Base-by-base conservation (phyloP, 2,888 invertebrate species). In the Zhuqinia jingwanae region DNA sequence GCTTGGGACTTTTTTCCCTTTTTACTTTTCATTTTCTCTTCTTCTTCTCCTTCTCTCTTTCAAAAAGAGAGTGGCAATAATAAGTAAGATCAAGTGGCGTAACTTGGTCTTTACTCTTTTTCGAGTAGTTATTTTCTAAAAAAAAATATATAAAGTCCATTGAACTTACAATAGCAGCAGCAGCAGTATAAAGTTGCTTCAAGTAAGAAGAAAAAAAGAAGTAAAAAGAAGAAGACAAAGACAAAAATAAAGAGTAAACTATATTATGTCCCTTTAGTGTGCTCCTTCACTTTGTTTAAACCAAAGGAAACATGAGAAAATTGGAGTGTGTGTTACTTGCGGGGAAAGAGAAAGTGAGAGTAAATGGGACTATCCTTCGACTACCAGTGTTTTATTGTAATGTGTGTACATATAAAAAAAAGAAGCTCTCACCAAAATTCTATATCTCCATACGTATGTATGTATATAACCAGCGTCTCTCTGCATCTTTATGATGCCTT, bases 51-150 rank as follows among this genome's bases (percentile, higher is more conserved):
- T 53, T 68, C 65, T 53, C 15, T 45, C 65, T 53, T 13, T 45
- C 5, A n/a, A 30, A 76, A 83, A 53, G 36, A 42, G 63, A 75
- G 73, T 76, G 63, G 65, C 36, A 77, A 63, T 82, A 45, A 50
- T 75, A 82, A 47, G 50, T 60, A 20, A 50, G 75, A 82, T 83
- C 83, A 82, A 42, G 47, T 36, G 36, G 36, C 20, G 22, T n/a
- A 75, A 75, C 56, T 75, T 75, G 56, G 22, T 42, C 65, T 76
- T 47, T 36, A 36, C 36, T 65, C 56, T 30, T 58, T 36, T 79
- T 42, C 36, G n/a, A n/a, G n/a, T n/a, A n/a, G n/a, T 83, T 76
- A 60, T 56, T 60, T 75, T 45, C 73, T 36, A 45, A 80, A 50
- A 63, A 60, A n/a, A n/a, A n/a, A n/a, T n/a, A n/a, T n/a, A n/a